Evolutionary conservation across 2,113 vertebrate species (phyloP), one percentile per base, ranked within the genome.

Genomic region (Athene cunicularia): DNA sequence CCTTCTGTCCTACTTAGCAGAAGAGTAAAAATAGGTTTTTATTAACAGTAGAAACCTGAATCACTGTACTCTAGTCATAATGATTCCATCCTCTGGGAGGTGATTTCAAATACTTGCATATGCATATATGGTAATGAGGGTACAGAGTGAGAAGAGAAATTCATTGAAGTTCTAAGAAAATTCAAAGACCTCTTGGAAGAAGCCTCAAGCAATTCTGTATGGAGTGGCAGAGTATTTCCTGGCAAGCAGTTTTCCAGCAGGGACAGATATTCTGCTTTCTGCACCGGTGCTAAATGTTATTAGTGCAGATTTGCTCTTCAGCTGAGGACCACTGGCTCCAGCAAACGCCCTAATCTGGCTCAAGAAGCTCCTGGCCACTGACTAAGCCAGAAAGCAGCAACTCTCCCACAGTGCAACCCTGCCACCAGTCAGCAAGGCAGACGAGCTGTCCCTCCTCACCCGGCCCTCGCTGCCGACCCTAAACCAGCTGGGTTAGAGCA

Each of bases 121-220:
- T 96, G 96, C 80, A 97, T 96, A 67, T 82, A 95, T 93, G 93
- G 85, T 92, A 96, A 97, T 91, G 76, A 97, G 94, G 93, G 60
- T 39, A 83, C 7, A 86, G 92, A 97, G 92, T 37, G 77, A 93
- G 91, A 72, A 81, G 85, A 96, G 76, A 94, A 89, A 95, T 90
- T 97, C 95, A 97, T 96, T 97, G 96, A 97, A 97, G 95, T 97
- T 96, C 95, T 97, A 85, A 92, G 95, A 92, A 96, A 96, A 96
- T 86, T 92, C 96, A 90, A 91, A 97, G 95, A 80, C 84, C 95
- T 96, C 94, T 95, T 95, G 79, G 95, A 95, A 95, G 90, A 71
- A 95, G 95, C 93, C 95, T 91, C 39, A 5, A 97, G 97, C 94
- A 64, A 92, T 95, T 91, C 88, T 89, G 90, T 41, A 56, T 0